A percentile compares a stretch with the other conserved stretches of the same genome.
Conservation (phyloP, 2,797 vertebrate genomes). For the Dryobates pubescens region DNA sequence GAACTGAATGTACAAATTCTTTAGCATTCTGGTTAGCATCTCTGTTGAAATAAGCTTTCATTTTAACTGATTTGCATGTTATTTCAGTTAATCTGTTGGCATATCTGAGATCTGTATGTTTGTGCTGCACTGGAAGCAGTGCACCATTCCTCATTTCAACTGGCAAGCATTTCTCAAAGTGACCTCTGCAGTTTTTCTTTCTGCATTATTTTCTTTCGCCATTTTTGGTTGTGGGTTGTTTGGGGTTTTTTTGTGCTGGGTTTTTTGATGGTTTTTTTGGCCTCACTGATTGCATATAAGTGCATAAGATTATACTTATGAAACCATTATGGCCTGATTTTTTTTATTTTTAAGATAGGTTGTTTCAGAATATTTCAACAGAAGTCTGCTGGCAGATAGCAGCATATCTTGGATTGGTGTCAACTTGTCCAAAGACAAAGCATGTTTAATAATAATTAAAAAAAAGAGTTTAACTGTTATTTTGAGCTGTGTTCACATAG, state of each 20-base stretch:
- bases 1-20: not conserved
- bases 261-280: not conserved
- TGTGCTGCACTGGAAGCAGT: not conserved
- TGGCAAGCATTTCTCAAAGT: constrained; percentile 15
- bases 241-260: not conserved
- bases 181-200: not conserved
- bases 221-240: not conserved
- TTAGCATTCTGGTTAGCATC: not conserved
- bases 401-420: not conserved
- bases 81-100: not conserved
- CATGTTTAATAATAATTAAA: not conserved
- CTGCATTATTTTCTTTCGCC: not conserved
- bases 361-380: constrained; percentile 2
- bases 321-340: not conserved
- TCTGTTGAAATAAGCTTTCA: not conserved
- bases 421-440: constrained; percentile 21
- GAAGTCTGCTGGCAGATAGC: constrained; percentile 23
- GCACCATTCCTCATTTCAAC: not conserved
- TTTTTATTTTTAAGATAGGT: not conserved
- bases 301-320: not conserved
- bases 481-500: not conserved
- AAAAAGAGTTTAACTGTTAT: not conserved
- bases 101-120: not conserved
- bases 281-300: not conserved
- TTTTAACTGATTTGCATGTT: not conserved